Conservation (phyloP, 2,797 vertebrate genomes). For the Danio choprae region DNA sequence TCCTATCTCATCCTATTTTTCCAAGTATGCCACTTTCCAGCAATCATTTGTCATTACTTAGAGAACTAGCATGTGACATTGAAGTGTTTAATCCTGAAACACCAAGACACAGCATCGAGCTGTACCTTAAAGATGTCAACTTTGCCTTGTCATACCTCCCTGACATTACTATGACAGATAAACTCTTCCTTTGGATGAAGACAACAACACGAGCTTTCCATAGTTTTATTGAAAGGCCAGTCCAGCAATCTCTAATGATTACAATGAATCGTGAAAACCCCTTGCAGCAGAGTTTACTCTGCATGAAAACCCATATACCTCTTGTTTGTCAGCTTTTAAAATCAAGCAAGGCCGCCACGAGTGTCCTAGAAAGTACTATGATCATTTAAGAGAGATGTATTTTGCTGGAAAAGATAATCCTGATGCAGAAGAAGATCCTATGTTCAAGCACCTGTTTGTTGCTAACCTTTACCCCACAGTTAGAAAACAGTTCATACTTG, state of each 20-base stretch:
- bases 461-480: background rate
- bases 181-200: background rate
- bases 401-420: background rate
- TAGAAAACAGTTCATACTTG: background rate
- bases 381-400: constrained; percentile 5
- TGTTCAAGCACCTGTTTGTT: background rate
- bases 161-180: background rate
- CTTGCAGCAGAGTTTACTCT: background rate
- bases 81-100: background rate
- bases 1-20: background rate
- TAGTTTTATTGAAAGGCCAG: background rate
- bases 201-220: background rate
- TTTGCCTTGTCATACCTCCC: background rate
- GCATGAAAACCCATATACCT: no score
- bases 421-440: no score
- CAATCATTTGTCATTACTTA: background rate
- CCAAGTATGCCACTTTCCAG: background rate
- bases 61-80: background rate
- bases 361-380: background rate
- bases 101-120: background rate
- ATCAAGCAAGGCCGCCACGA: background rate
- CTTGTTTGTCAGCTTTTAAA: background rate
- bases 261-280: background rate
- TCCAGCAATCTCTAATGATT: background rate
- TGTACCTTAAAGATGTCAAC: background rate